Evolutionary conservation across 2,797 vertebrate genomes (phyloP).

Genomic region (Coranthus polyacanthus): DNA sequence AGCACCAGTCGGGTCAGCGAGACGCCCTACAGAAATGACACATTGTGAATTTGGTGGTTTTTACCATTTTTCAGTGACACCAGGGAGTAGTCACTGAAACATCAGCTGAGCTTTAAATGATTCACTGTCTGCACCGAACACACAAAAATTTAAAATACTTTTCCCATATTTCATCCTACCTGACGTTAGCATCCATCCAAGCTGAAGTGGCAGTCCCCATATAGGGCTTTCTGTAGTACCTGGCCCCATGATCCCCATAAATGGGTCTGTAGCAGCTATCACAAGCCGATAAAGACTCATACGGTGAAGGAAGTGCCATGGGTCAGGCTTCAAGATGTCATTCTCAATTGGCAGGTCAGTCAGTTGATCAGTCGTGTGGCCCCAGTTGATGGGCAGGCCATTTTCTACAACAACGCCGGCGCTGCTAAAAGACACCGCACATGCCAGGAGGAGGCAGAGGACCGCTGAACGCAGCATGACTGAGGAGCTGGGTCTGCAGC

Average conservation of each 20-base stretch:
- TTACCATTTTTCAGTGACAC: too few species aligned
- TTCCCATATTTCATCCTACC: conserved; percentile 73
- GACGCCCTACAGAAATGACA: conserved; percentile 83
- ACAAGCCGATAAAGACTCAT: conserved; percentile 86
- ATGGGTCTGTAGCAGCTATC: conserved; percentile 80
- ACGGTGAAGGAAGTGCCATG: conserved; percentile 86
- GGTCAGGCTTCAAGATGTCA: conserved; percentile 73
- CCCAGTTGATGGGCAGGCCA: conserved; percentile 84
- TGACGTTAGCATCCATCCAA: conserved; percentile 89
- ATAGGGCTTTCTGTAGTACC: conserved; percentile 82
- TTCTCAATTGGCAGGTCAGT: conserved; percentile 68
- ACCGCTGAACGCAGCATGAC: conserved; percentile 28
- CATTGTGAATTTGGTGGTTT: conserved; percentile 1
- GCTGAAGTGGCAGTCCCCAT: conserved; percentile 90
- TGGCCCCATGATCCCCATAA: conserved; percentile 81
- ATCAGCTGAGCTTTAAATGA: too few species aligned
- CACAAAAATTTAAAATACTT: too few species aligned
- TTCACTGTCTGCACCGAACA: too few species aligned
- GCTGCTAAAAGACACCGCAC: conserved; percentile 47
- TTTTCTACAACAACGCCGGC: conserved; percentile 62
- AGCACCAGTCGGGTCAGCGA: conserved; percentile 82
- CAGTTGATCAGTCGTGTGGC: conserved; percentile 65
- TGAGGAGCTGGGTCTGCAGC: conserved; percentile 10
- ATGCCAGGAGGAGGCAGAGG: conserved; percentile 56
- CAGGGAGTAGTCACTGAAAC: too few species aligned